Evolutionary conservation across 1,140 invertebrate genomes (phyloP).

Genomic region (Bombus sylvicola): DNA sequence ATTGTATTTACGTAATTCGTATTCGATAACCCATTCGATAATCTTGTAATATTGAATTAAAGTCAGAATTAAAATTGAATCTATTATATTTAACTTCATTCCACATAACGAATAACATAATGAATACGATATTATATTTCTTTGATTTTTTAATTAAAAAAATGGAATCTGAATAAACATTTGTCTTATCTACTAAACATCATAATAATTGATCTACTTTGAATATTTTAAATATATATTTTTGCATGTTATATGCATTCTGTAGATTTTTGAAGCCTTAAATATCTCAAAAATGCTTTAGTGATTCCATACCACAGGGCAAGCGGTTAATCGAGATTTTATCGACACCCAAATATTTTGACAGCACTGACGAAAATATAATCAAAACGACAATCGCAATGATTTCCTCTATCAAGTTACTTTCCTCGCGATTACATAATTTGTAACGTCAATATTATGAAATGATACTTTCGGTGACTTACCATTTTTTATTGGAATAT

Average conservation of each 20-base stretch:
- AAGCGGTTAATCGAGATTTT: neutral
- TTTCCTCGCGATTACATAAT: slow-evolving; percentile 18
- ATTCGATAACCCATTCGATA: no score
- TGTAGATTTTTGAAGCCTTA: neutral
- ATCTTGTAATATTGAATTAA: neutral
- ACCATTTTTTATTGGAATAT: slow-evolving; percentile 30
- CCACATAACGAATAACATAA: neutral
- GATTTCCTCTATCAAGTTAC: neutral
- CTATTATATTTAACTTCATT: neutral
- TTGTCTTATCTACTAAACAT: neutral
- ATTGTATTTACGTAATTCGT: no score
- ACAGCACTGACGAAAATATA: neutral
- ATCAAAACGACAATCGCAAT: neutral
- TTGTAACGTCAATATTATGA: neutral
- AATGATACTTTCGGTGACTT: neutral
- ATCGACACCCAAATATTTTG: neutral
- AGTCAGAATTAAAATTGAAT: neutral
- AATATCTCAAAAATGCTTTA: neutral
- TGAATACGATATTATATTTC: neutral
- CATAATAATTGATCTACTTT: neutral
- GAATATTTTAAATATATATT: neutral
- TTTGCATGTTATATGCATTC: neutral
- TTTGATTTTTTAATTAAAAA: no score
- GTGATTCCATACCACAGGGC: neutral
- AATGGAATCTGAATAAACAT: no score